These are phyloP conservation scores for Hololepta plana DNA, from an alignment of 2,888 invertebrate species.

Conservation along the genomic window DNA sequence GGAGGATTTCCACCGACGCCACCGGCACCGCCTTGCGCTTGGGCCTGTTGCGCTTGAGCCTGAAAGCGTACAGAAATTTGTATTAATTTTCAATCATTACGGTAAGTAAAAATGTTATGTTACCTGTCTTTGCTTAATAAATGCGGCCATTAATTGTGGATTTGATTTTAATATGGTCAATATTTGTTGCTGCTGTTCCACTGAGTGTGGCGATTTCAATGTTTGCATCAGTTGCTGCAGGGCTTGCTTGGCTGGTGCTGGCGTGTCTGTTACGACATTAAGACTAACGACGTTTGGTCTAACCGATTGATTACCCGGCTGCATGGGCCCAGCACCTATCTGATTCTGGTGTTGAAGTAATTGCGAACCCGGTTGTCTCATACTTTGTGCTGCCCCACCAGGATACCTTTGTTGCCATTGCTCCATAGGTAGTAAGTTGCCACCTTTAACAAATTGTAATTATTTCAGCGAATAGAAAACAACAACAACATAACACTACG, in stretches of 20 bases:
- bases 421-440: constrained; percentile 34
- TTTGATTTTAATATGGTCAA: constrained; percentile 81
- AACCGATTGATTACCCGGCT: background rate
- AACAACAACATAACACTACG: too few relatives aligned
- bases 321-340: constrained; percentile 16
- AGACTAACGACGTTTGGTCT: constrained; percentile 3
- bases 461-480: too few relatives aligned
- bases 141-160: constrained; percentile 89
- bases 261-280: constrained; percentile 14
- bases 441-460: too few relatives aligned
- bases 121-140: constrained; percentile 73
- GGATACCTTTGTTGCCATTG: constrained; percentile 35
- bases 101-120: too few relatives aligned
- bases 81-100: too few relatives aligned
- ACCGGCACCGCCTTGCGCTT: constrained; percentile 15
- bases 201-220: constrained; percentile 73
- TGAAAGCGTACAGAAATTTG: too few relatives aligned
- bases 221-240: constrained; percentile 78
- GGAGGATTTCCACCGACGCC: constrained; percentile 19
- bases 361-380: constrained; percentile 31
- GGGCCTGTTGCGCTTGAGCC: constrained; percentile 14
- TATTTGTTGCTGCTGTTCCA: constrained; percentile 82
- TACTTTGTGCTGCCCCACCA: constrained; percentile 24
- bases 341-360: constrained; percentile 28
- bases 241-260: constrained; percentile 36